phyloP scores from a whole-genome alignment of 2,888 invertebrate species.

The Pemphredon lugubris region DNA sequence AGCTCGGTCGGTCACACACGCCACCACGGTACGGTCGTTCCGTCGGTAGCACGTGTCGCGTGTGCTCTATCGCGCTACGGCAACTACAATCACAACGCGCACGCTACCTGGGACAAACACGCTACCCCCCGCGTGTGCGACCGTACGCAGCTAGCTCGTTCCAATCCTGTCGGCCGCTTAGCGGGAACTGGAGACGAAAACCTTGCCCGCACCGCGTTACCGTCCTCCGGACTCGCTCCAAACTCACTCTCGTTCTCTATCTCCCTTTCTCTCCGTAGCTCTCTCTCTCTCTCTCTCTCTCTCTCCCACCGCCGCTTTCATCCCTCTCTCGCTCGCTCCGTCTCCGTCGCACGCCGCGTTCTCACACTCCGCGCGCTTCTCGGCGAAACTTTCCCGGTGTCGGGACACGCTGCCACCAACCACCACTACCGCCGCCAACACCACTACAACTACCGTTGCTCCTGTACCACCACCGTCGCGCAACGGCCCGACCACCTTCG shows the following conservation, averaged over 20 bases:
- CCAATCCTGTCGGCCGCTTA: conserved; percentile 79
- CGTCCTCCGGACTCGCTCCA: conserved; percentile 68
- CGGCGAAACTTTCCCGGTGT: conserved; percentile 74
- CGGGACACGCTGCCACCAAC: conserved; percentile 62
- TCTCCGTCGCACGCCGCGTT: conserved; percentile 38
- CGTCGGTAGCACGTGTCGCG: conserved; percentile 60
- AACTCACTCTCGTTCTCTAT: conserved; percentile 59
- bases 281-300: conserved; percentile 38
- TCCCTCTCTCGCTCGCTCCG: conserved; percentile 43
- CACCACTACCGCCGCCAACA: conserved; percentile 14
- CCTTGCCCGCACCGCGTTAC: conserved; percentile 66
- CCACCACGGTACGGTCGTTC: conserved; percentile 47
- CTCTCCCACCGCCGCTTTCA: conserved; percentile 24
- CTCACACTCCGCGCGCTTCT: conserved; percentile 61
- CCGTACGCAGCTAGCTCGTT: conserved; percentile 68
- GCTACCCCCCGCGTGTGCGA: conserved; percentile 58
- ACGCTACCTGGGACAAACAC: conserved; percentile 58
- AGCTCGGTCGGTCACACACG: conserved; percentile 58
- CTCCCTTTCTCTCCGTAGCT: conserved; percentile 15
- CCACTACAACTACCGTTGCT: conserved; percentile 23
- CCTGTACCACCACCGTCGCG: conserved; percentile 24
- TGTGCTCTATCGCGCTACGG: conserved; percentile 46
- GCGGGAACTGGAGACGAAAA: conserved; percentile 78
- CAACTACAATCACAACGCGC: conserved; percentile 47
- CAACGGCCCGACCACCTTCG: conserved; percentile 49